Conservation (phyloP, 2,113 vertebrate species). For the Cynopterus brachyotis region DNA sequence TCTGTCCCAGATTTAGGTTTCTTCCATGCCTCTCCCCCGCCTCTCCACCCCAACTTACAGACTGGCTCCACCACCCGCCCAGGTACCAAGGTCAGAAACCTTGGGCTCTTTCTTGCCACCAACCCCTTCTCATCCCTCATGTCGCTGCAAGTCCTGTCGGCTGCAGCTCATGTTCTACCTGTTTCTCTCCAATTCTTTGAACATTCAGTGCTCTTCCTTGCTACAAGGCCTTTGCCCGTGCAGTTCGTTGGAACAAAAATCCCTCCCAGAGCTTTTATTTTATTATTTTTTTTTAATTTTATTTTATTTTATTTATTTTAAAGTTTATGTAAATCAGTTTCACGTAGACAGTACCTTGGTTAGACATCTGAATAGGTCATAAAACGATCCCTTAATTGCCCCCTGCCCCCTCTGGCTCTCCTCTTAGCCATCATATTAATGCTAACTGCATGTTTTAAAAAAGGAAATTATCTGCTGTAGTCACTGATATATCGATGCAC, state of each 20-base stretch:
- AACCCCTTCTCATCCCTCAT: neutral
- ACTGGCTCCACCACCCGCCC: neutral
- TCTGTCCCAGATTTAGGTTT: neutral
- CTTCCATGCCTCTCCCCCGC: neutral
- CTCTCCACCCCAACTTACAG: neutral
- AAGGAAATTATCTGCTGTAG: neutral
- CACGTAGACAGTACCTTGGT: too few relatives aligned
- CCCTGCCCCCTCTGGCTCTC: too few relatives aligned
- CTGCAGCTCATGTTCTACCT: neutral
- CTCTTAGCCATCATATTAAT: too few relatives aligned
- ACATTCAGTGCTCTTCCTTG: neutral
- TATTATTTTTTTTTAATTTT: neutral
- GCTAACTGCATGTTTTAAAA: neutral
- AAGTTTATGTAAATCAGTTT: neutral
- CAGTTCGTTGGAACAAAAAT: neutral
- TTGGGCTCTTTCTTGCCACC: neutral
- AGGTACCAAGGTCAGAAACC: neutral
- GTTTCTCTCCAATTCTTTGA: neutral
- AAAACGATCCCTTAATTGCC: too few relatives aligned
- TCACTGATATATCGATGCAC: neutral
- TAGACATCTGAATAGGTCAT: too few relatives aligned
- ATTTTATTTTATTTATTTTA: neutral
- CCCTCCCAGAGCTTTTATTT: neutral
- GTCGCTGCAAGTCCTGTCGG: accelerated
- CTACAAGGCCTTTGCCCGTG: neutral